phyloP scores from a whole-genome alignment of 2,888 invertebrate species.

The Polyploca ridens region DNA sequence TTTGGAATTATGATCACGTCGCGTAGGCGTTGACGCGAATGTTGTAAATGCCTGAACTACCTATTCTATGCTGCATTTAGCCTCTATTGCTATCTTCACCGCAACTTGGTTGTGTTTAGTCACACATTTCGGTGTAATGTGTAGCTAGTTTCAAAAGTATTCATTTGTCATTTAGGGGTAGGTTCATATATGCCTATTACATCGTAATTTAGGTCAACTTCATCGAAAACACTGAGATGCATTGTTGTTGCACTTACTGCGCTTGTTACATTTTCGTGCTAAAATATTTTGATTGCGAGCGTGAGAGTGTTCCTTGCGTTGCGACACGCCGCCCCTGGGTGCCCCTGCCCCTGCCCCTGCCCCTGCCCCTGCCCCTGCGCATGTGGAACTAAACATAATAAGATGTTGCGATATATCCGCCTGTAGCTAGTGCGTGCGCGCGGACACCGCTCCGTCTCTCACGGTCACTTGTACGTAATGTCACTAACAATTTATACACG shows the following conservation, averaged over 20 bases:
- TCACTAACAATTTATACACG: background rate
- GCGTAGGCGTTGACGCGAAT: background rate
- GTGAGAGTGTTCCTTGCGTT: background rate
- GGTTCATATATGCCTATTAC: no score
- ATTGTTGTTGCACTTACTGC: background rate
- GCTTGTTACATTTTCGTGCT: background rate
- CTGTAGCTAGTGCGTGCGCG: background rate
- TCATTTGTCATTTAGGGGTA: no score
- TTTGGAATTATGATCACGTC: slow-evolving; percentile 9
- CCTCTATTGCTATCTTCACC: background rate
- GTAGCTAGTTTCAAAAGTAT: no score
- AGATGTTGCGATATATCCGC: no score
- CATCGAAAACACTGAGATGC: no score
- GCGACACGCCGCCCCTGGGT: background rate
- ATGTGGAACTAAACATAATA: no score
- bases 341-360: background rate
- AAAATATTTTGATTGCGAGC: background rate
- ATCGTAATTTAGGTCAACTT: no score
- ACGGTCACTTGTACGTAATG: background rate
- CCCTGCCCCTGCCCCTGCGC: no score
- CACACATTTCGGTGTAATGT: no score
- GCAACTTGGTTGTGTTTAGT: background rate
- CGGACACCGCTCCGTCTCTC: background rate
- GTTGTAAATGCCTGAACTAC: background rate
- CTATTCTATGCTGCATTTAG: background rate